These are phyloP conservation scores for Dinocampus coccinellae DNA, from an alignment of 2,888 invertebrate species.

Conservation along the genomic window DNA sequence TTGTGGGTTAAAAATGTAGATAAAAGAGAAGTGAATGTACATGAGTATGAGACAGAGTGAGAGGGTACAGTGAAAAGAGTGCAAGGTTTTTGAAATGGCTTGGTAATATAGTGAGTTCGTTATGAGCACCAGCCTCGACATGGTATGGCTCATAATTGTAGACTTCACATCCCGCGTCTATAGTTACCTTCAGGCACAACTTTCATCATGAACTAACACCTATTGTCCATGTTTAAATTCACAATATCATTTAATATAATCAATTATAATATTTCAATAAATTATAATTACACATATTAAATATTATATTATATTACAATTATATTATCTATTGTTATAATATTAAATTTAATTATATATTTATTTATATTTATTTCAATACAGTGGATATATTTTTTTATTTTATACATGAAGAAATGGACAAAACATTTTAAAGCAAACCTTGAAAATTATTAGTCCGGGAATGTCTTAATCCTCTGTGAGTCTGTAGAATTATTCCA, in stretches of 20 bases:
- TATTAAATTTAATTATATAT: not conserved
- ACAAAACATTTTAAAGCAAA: conserved; percentile 59
- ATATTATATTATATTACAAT: not conserved
- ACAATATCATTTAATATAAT: conserved; percentile 2
- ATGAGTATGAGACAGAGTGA: too few relatives aligned
- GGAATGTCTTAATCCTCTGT: conserved; percentile 65
- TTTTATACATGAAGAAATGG: conserved; percentile 40
- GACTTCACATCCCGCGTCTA: conserved; percentile 57
- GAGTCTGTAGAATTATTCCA: conserved; percentile 33
- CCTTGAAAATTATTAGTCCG: conserved; percentile 65
- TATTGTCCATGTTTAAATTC: conserved; percentile 54
- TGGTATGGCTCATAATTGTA: conserved; percentile 69
- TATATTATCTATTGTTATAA: not conserved
- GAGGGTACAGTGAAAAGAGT: not conserved
- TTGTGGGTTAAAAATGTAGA: not conserved
- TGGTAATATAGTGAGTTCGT: conserved; percentile 67
- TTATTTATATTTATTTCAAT: not conserved
- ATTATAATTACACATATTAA: not conserved
- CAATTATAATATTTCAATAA: not conserved
- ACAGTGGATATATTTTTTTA: not conserved
- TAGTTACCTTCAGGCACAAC: conserved; percentile 59
- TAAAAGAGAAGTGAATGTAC: not conserved
- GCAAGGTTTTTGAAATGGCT: conserved; percentile 45
- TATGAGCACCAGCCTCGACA: conserved; percentile 63
- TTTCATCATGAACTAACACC: conserved; percentile 56